These are phyloP conservation scores for Erythrocercus mccallii DNA, from an alignment of 2,113 vertebrate genomes.

Conservation along the genomic window DNA sequence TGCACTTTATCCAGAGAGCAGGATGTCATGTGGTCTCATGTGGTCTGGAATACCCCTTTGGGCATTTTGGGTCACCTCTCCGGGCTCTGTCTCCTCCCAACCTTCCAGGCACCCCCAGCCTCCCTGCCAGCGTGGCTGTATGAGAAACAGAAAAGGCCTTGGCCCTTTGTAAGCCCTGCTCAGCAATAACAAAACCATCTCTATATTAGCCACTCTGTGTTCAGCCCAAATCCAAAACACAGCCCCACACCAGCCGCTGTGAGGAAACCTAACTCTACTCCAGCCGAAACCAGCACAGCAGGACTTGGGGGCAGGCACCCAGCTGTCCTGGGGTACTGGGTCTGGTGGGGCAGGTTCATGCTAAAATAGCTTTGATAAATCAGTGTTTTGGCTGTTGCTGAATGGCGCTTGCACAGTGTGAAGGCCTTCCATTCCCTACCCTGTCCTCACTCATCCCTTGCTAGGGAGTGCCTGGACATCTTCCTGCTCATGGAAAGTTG, in stretches of 20 bases:
- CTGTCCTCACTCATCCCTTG: neutral
- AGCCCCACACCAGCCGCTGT: neutral
- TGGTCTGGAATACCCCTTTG: neutral
- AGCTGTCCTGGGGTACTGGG: neutral
- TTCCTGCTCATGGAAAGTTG: neutral
- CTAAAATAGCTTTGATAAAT: neutral
- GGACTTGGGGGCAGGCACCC: neutral
- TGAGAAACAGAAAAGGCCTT: neutral
- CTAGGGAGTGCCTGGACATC: neutral
- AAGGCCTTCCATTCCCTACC: neutral
- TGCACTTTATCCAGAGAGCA: neutral
- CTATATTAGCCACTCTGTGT: fast-evolving
- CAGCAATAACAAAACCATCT: neutral
- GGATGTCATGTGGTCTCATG: fast-evolving
- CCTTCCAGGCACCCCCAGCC: neutral
- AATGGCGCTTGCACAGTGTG: neutral
- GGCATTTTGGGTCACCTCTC: neutral
- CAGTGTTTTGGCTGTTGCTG: neutral
- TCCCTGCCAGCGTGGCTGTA: fast-evolving
- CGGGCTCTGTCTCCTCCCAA: neutral
- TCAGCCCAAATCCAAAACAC: neutral
- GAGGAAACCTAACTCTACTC: neutral
- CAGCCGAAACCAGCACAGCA: neutral
- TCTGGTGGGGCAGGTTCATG: neutral
- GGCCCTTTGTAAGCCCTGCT: neutral